Evolutionary conservation across 2,113 vertebrate species (phyloP).

Genomic region (Bambusicola thoracicus): DNA sequence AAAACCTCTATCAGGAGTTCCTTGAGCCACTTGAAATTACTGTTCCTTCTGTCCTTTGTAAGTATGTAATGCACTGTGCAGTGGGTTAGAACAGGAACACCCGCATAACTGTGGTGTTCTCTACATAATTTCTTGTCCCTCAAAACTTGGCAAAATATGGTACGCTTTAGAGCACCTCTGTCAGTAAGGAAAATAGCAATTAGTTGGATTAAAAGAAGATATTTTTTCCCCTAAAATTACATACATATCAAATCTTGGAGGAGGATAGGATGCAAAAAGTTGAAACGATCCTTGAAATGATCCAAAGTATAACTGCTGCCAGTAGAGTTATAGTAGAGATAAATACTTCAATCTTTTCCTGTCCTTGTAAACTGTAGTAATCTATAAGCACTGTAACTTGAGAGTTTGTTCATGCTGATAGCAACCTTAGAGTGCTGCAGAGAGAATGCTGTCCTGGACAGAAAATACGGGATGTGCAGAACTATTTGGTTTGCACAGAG

Average conservation of each 20-base stretch:
- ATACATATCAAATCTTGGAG: not conserved
- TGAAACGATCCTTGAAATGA: not conserved
- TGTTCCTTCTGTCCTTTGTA: constrained; percentile 39
- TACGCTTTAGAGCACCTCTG: not conserved
- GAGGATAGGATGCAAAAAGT: not conserved
- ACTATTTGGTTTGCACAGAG: not conserved
- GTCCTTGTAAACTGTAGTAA: not conserved
- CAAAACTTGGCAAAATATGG: not conserved
- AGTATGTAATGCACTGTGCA: constrained; percentile 20
- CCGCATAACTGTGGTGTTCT: constrained; percentile 24
- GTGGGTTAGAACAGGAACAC: constrained; percentile 8
- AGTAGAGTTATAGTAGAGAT: not conserved
- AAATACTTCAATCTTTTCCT: not conserved
- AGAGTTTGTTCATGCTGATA: not conserved
- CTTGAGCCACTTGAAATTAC: constrained; percentile 64
- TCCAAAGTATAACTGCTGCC: not conserved
- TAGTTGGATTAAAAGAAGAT: not conserved
- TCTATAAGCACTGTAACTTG: not conserved
- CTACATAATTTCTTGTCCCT: not conserved
- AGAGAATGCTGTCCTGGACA: not conserved
- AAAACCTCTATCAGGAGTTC: constrained; percentile 36
- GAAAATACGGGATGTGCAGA: not conserved
- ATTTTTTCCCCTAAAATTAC: not conserved
- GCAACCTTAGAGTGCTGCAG: not conserved
- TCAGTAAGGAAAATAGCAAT: not conserved